Base-by-base conservation (phyloP, 2,888 invertebrate genomes). In the Polia nebulosa region DNA sequence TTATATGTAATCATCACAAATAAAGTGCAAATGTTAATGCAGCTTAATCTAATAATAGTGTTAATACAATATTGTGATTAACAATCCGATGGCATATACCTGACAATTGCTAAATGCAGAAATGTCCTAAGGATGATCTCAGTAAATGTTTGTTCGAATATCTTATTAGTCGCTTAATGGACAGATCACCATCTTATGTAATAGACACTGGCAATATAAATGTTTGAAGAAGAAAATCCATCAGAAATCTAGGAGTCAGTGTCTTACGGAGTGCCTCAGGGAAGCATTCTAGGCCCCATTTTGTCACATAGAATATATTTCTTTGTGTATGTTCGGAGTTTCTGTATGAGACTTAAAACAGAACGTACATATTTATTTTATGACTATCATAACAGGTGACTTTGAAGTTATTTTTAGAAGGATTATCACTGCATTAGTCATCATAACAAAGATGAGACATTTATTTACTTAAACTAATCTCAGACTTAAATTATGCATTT, bases 1-100 rank as follows among this genome's bases (percentile, higher is more conserved):
- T 8, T 15, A 9, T 41, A n/a, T 36, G 32, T 34, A 20, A n/a
- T 27, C n/a, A 5, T 32, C 15, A 20, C 15, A 15, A 20, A 15
- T 15, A 44, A 29, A n/a, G 1, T 27, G 0, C 1, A 3, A 4
- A 22, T 59, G 49, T 56, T 51, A 39, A 65, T 20, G 8, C 39
- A 65, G 25, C 34, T 62, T 47, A 32, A n/a, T n/a, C 5, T 17
- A 61, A n/a, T 13, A 45, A 57, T 49, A 74, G 45, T 65, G n/a
- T 51, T 27, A 67, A 56, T 49, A 66, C 8, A 45, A 67, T 52
- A 51, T 39, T 32, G 27, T 59, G 29, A 62, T 59, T 59, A 61
- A 53, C 41, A 78, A 49, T 65, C 73, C 51, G 64, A 78, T 68
- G 17, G 78, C 73, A 62, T 67, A 55, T 62, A 63, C 60, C 13